Evolutionary conservation across 1,140 invertebrate species (phyloP).

Genomic region (Amphibalanus amphitrite): DNA sequence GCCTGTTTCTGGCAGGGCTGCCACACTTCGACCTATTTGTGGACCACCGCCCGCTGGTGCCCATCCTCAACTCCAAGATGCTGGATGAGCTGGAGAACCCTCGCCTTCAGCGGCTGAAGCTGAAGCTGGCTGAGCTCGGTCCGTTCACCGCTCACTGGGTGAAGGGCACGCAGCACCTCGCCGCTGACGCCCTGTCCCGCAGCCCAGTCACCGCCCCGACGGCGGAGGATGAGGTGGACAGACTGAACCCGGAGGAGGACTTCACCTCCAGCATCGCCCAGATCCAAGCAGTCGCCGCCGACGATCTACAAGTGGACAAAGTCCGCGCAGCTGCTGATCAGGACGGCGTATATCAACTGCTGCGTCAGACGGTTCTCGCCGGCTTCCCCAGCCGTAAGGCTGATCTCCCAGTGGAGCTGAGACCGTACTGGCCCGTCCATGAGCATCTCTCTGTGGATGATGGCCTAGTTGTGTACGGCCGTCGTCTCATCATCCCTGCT

Average conservation of each 20-base stretch:
- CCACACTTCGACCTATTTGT: constrained; percentile 13
- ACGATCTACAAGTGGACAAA: no score
- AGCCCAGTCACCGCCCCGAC: neutral
- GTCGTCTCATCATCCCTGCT: constrained; percentile 6
- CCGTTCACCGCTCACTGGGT: constrained; percentile 12
- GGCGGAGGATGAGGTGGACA: no score
- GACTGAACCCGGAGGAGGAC: no score
- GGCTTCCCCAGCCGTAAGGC: no score
- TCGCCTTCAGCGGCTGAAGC: neutral
- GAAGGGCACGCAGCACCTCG: constrained; percentile 9
- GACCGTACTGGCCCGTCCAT: neutral
- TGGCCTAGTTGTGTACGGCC: constrained; percentile 9
- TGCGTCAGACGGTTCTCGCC: no score
- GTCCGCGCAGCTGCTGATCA: no score
- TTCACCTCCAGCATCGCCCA: no score
- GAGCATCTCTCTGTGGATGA: constrained; percentile 6
- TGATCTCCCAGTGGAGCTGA: no score
- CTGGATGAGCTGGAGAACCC: constrained; percentile 11
- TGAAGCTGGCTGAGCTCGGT: constrained; percentile 7
- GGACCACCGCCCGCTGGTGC: neutral
- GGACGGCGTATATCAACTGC: no score
- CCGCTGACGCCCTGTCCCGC: constrained; percentile 9
- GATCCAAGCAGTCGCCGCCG: no score
- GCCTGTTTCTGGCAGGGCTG: constrained; percentile 16
- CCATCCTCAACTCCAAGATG: neutral